phyloP scores from a whole-genome alignment of 2,113 vertebrate genomes.

The Hippocampus guttulatus region DNA sequence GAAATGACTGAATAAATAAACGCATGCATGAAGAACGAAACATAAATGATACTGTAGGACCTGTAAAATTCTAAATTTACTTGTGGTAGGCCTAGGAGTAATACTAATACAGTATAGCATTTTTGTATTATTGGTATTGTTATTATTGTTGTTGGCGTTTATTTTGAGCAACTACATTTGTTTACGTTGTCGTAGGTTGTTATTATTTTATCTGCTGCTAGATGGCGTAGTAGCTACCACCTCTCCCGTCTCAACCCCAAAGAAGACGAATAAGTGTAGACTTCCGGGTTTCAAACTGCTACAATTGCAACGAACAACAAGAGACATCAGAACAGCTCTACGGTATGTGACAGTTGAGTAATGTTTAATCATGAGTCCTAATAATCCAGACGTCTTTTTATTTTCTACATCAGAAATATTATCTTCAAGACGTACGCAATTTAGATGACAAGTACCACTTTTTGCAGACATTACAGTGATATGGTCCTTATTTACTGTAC shows the following conservation, averaged over 20 bases:
- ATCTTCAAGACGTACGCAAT: not conserved
- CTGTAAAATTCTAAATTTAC: too few species aligned
- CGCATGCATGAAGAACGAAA: not conserved
- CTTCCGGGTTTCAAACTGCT: slow-evolving; percentile 50
- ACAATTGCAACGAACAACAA: slow-evolving; percentile 11
- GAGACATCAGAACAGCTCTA: not conserved
- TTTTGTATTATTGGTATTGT: not conserved
- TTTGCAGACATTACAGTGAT: not conserved
- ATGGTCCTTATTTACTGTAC: not conserved
- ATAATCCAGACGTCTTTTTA: not conserved
- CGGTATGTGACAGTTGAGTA: not conserved
- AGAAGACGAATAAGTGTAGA: slow-evolving; percentile 39
- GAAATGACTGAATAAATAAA: not conserved
- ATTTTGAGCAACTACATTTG: not conserved
- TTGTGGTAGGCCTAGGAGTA: too few species aligned
- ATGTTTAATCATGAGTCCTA: not conserved
- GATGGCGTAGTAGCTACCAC: not conserved
- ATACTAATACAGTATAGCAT: too few species aligned
- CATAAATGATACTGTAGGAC: not conserved
- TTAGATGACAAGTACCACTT: not conserved
- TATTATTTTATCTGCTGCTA: not conserved
- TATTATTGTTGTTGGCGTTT: not conserved
- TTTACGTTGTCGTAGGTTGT: not conserved
- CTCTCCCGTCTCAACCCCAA: slow-evolving; percentile 29
- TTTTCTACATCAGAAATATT: not conserved